Conservation (phyloP, 2,113 vertebrate genomes). For the Zeus faber region DNA sequence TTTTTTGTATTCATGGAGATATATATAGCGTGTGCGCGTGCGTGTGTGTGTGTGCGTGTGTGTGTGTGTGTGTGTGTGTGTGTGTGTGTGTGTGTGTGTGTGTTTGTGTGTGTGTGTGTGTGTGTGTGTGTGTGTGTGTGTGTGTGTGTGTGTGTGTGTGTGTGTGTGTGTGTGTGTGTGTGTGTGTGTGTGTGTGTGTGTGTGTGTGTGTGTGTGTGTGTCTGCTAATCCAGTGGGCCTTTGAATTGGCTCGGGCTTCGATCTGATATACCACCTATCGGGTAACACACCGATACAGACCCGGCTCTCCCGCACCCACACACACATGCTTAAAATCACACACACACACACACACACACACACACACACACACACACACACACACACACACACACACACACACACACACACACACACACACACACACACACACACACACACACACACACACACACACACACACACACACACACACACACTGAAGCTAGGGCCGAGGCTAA, state of each 20-base stretch:
- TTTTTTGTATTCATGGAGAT: too few relatives aligned
- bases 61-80: conserved; percentile 1
- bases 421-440: conserved; percentile 6
- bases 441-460: conserved; percentile 10
- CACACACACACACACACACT: conserved; percentile 11
- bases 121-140: not conserved
- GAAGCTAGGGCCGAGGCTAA: conserved; percentile 38
- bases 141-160: conserved; percentile 4
- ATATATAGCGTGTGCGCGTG: too few relatives aligned
- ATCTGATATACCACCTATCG: conserved; percentile 48
- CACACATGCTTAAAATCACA: too few relatives aligned
- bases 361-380: conserved; percentile 12
- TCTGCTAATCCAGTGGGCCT: not conserved
- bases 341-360: conserved; percentile 10
- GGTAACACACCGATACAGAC: conserved; percentile 23
- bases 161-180: not conserved
- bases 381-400: not conserved
- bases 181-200: too few relatives aligned
- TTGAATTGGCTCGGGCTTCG: conserved; percentile 27
- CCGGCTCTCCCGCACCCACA: too few relatives aligned
- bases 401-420: conserved; percentile 15
- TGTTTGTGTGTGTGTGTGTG: not conserved
- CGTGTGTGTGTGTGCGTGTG: conserved; percentile 3
- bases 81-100: not conserved
- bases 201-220: conserved; percentile 3